phyloP scores from a whole-genome alignment of 2,113 vertebrate species.

The Colistium nudipinnis region DNA sequence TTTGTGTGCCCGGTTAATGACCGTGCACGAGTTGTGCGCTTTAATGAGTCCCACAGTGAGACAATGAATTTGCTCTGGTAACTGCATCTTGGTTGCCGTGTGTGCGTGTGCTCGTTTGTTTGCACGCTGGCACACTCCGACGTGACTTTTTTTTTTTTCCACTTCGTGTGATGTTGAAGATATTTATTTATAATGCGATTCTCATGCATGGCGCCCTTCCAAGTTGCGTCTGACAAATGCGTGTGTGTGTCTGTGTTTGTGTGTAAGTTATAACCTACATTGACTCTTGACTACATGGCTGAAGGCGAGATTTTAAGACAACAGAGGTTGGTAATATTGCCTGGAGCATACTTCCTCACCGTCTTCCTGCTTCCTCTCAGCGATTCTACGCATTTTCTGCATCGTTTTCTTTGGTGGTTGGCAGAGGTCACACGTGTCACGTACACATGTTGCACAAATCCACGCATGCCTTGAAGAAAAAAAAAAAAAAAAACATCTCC shows the following conservation, averaged over 20 bases:
- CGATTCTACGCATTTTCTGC: not conserved
- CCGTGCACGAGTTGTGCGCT: conserved; percentile 15
- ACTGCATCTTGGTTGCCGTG: conserved; percentile 35
- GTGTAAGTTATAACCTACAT: conserved; percentile 27
- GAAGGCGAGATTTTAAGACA: conserved; percentile 52
- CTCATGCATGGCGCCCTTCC: conserved; percentile 12
- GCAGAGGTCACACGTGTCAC: conserved; percentile 53
- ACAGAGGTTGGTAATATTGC: conserved; percentile 52
- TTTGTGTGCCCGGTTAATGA: conserved; percentile 51
- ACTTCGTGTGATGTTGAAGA: not conserved
- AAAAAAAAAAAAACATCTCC: conserved; percentile 41
- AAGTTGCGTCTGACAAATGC: not conserved
- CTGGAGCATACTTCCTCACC: conserved; percentile 39
- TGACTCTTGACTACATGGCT: conserved; percentile 39
- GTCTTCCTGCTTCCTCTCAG: conserved; percentile 10
- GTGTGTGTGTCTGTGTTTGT: not conserved
- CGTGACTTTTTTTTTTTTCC: conserved; percentile 14
- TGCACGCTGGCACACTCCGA: conserved; percentile 5
- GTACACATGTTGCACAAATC: not conserved
- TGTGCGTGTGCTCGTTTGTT: conserved; percentile 17
- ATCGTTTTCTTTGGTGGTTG: conserved; percentile 13
- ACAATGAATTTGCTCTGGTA: conserved; percentile 41
- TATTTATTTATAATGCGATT: conserved; percentile 40
- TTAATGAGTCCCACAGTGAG: conserved; percentile 64
- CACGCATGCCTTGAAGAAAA: conserved; percentile 24